Conservation (phyloP, 2,888 invertebrate species). For the Hydriomena furcata region DNA sequence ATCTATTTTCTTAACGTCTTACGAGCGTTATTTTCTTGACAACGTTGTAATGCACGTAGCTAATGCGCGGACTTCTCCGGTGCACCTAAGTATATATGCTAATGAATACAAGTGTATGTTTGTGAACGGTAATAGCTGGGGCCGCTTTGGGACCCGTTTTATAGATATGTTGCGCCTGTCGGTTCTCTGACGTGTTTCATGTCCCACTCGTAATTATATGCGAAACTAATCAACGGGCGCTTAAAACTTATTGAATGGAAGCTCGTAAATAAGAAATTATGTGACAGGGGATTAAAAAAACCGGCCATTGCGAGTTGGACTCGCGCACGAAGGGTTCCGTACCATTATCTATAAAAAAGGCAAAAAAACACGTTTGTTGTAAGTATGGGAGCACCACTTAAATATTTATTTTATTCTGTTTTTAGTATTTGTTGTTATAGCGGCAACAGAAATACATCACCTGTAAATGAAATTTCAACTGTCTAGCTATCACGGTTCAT, state of each 20-base stretch:
- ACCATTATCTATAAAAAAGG: no score
- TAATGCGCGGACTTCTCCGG: conserved; percentile 17
- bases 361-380: no score
- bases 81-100: conserved; percentile 31
- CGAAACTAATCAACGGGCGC: conserved; percentile 20
- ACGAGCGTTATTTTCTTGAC: conserved; percentile 15
- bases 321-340: no score
- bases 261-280: conserved; percentile 29
- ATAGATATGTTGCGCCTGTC: conserved; percentile 18
- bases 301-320: no score
- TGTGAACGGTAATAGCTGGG: conserved; percentile 30
- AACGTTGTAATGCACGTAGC: conserved; percentile 12
- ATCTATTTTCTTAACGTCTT: conserved; percentile 26
- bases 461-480: no score
- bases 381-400: no score
- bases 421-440: no score
- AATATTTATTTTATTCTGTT: no score
- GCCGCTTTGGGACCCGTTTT: conserved; percentile 36
- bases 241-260: conserved; percentile 8
- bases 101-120: conserved; percentile 33
- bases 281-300: conserved; percentile 31
- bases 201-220: conserved; percentile 26
- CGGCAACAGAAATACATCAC: no score
- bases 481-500: no score
- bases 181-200: conserved; percentile 18